Evolutionary conservation across 2,797 vertebrate species (phyloP).

Genomic region (Apogon talboti): DNA sequence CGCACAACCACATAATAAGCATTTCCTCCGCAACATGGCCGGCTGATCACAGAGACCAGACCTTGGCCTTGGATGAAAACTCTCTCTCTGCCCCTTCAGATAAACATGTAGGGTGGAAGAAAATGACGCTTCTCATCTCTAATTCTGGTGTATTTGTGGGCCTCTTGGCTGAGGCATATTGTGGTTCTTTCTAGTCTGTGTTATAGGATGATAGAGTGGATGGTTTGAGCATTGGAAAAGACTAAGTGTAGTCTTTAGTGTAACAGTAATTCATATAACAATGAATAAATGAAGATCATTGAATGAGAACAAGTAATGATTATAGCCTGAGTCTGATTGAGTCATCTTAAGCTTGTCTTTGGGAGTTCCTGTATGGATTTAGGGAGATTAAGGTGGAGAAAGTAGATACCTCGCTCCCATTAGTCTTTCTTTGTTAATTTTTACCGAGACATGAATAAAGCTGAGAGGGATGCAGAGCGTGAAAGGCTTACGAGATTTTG

Average conservation of each 20-base stretch:
- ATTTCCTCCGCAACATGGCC: conserved; percentile 73
- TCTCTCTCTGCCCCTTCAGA: conserved; percentile 55
- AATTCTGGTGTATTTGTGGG: conserved; percentile 52
- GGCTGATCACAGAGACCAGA: conserved; percentile 69
- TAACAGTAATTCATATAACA: neutral
- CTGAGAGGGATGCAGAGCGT: conserved; percentile 15
- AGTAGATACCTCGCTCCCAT: conserved; percentile 18
- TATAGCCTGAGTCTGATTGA: conserved; percentile 11
- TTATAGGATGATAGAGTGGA: conserved; percentile 24
- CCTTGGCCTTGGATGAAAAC: conserved; percentile 66
- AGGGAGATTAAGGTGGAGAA: conserved; percentile 32
- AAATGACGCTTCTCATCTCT: conserved; percentile 47
- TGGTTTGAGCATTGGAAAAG: conserved; percentile 8
- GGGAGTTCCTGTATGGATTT: conserved; percentile 44
- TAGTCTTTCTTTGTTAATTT: conserved; percentile 36
- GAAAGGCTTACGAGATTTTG: conserved; percentile 25
- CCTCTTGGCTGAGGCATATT: conserved; percentile 28
- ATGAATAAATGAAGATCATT: conserved; percentile 25
- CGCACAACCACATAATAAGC: conserved; percentile 74
- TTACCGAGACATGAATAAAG: conserved; percentile 27
- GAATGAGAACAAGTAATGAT: neutral
- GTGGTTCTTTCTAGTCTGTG: conserved; percentile 23
- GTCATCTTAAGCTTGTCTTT: conserved; percentile 15
- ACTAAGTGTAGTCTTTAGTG: conserved; percentile 13
- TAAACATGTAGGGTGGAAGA: conserved; percentile 59